Percentiles rank a stretch among this genome's conserved stretches.
Evolutionary conservation across 2,113 vertebrate genomes (phyloP).

Genomic region (Spizaetus ornatus): DNA sequence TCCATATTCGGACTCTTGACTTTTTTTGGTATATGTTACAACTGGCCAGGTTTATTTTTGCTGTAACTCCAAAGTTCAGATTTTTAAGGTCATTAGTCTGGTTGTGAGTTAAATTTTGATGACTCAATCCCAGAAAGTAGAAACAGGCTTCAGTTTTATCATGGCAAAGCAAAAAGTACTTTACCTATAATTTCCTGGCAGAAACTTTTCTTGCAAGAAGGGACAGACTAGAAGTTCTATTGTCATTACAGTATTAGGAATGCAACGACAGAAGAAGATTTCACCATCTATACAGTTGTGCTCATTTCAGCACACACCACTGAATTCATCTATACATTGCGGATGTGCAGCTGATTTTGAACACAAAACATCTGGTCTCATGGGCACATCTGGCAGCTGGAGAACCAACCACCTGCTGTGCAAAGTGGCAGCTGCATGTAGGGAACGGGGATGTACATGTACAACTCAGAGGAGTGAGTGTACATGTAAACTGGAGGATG

Average conservation of each 20-base stretch:
- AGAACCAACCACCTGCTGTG: background rate
- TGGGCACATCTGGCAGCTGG: background rate
- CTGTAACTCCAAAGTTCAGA: background rate
- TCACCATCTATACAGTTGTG: background rate
- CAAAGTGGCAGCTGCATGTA: background rate
- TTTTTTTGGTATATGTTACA: background rate
- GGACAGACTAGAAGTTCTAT: background rate
- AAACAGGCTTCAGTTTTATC: background rate
- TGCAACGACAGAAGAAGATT: background rate
- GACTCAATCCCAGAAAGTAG: background rate
- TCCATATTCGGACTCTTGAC: accelerated
- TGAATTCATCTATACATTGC: background rate
- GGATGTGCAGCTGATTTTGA: background rate
- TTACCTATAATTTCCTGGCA: background rate
- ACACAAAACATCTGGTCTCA: background rate
- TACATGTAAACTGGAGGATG: background rate
- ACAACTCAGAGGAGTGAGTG: background rate
- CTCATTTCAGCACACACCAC: background rate
- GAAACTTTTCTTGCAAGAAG: background rate
- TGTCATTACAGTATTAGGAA: no score
- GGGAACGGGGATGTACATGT: background rate
- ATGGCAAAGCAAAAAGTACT: background rate
- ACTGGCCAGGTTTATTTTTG: background rate
- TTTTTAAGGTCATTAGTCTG: background rate
- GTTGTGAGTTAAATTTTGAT: background rate